Evolutionary conservation across 53 echinoderm and acorn worm species (phyloP).

Genomic region (Luidia sarsii): DNA sequence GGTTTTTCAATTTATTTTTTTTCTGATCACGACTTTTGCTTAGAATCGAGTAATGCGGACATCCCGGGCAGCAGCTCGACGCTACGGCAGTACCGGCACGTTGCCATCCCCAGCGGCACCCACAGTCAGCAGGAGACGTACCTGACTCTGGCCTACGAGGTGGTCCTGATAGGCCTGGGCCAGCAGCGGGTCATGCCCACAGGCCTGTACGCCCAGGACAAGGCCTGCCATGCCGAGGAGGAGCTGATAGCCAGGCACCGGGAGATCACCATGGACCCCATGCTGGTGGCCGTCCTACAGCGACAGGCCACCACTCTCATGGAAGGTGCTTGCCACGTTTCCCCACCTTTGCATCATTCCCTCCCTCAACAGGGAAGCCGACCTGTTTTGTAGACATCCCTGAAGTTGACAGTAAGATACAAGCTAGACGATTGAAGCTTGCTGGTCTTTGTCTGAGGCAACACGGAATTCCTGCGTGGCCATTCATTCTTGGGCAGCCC

Average conservation of each 20-base stretch:
- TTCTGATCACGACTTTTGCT: no score
- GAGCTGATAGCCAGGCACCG: conserved; percentile 89
- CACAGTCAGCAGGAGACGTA: conserved; percentile 83
- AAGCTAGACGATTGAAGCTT: no score
- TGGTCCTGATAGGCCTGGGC: conserved; percentile 87
- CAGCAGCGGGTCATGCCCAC: conserved; percentile 97
- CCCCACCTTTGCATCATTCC: no score
- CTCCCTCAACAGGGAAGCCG: neutral
- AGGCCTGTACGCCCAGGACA: conserved; percentile 98
- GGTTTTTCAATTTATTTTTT: no score
- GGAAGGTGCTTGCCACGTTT: conserved; percentile 85
- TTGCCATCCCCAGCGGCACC: conserved; percentile 77
- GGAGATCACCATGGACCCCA: conserved; percentile 88
- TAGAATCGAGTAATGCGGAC: conserved; percentile 51
- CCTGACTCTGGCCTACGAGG: conserved; percentile 96
- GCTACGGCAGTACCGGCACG: conserved; percentile 71
- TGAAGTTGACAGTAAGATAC: no score
- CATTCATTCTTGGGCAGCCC: no score
- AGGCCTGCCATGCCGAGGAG: conserved; percentile 96
- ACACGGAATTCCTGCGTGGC: no score
- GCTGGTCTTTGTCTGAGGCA: no score
- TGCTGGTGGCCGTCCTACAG: conserved; percentile 90
- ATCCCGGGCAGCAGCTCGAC: conserved; percentile 49
- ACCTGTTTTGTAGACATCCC: no score
- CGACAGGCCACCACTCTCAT: conserved; percentile 89